phyloP scores from a whole-genome alignment of 2,797 vertebrate species.

The Chelon labrosus region DNA sequence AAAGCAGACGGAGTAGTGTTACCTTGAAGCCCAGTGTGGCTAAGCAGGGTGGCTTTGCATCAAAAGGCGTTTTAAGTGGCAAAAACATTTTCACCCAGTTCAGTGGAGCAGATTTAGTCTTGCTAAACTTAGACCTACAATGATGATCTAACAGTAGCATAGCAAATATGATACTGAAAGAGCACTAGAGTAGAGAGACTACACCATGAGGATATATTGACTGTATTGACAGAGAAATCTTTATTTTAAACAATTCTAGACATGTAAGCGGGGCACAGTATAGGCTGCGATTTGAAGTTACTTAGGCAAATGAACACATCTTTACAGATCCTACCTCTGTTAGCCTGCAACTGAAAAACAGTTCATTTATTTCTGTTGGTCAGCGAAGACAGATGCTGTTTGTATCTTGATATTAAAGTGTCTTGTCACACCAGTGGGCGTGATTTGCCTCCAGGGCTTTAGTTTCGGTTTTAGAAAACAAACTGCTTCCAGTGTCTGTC shows the following conservation, averaged over 20 bases:
- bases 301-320: not conserved
- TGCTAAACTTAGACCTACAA: not conserved
- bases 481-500: constrained; percentile 6
- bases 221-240: too few species aligned
- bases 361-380: not conserved
- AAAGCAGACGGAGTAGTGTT: constrained; percentile 10
- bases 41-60: not conserved
- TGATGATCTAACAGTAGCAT: not conserved
- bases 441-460: not conserved
- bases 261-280: not conserved
- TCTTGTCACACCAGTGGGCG: not conserved
- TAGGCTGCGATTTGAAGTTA: not conserved
- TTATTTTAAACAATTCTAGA: not conserved
- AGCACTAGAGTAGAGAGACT: not conserved
- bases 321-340: not conserved
- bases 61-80: not conserved
- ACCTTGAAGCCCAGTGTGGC: not conserved
- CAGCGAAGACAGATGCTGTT: not conserved
- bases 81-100: constrained; percentile 3
- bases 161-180: not conserved
- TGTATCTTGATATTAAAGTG: not conserved
- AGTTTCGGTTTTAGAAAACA: not conserved
- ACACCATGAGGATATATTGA: not conserved
- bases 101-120: not conserved
- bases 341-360: not conserved